These are phyloP conservation scores for Drosophila tristis DNA, from an alignment of 1,140 invertebrate genomes.

Conservation along the genomic window DNA sequence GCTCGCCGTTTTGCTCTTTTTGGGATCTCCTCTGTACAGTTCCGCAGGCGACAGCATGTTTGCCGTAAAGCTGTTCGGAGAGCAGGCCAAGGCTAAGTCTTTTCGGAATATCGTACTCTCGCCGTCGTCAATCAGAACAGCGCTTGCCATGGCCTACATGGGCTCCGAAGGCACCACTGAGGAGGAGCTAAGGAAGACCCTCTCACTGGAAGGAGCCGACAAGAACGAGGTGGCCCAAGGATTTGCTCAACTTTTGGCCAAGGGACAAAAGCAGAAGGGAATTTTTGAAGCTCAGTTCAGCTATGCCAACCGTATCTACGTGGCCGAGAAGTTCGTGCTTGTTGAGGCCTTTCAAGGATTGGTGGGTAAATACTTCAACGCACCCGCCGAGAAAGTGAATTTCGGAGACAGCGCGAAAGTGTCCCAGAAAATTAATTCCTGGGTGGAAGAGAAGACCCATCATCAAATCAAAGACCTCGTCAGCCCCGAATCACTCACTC, in stretches of 20 bases:
- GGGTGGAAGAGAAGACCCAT: conserved; percentile 86
- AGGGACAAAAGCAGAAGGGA: neutral
- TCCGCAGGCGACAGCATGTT: conserved; percentile 37
- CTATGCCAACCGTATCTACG: conserved; percentile 59
- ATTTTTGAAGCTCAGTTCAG: conserved; percentile 32
- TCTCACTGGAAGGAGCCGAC: conserved; percentile 66
- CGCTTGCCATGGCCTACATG: conserved; percentile 85
- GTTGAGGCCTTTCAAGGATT: conserved; percentile 33
- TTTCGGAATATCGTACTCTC: conserved; percentile 85
- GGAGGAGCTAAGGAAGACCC: conserved; percentile 83
- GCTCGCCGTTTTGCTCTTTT: conserved; percentile 9
- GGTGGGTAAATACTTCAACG: conserved; percentile 37
- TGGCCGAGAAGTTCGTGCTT: conserved; percentile 37
- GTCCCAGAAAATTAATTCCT: conserved; percentile 85
- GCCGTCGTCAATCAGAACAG: conserved; percentile 85
- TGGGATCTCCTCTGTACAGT: conserved; percentile 14
- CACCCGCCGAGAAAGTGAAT: conserved; percentile 83
- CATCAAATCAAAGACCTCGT: conserved; percentile 86
- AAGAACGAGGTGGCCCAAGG: conserved; percentile 30
- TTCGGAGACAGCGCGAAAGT: conserved; percentile 79
- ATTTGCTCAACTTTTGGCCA: conserved; percentile 35
- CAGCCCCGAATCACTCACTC: conserved; percentile 55
- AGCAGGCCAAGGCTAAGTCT: conserved; percentile 14
- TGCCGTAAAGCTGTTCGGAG: conserved; percentile 41
- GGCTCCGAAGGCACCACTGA: conserved; percentile 85